Evolutionary conservation across 2,797 vertebrate genomes (phyloP).

Genomic region (Danio albolineatus): DNA sequence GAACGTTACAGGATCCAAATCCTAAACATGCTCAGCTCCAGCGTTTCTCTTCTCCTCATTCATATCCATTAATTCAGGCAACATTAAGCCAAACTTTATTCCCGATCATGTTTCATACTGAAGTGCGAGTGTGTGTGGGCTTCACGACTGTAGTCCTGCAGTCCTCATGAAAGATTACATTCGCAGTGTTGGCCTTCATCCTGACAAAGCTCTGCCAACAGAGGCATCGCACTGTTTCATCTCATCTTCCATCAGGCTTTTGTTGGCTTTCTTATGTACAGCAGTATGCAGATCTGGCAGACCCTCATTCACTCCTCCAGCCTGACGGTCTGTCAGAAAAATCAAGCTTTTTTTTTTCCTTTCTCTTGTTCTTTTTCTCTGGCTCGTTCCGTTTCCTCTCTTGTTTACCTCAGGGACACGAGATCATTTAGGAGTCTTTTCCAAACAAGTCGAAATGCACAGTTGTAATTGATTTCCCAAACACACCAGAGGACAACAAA

Average conservation of each 20-base stretch:
- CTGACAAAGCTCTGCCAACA: constrained; percentile 38
- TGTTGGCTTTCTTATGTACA: constrained; percentile 25
- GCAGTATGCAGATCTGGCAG: constrained; percentile 46
- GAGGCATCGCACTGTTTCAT: constrained; percentile 47
- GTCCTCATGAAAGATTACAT: constrained; percentile 29
- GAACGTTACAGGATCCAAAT: constrained; percentile 15
- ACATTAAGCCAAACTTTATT: constrained; percentile 14
- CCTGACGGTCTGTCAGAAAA: constrained; percentile 42
- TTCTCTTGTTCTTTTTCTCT: constrained; percentile 31
- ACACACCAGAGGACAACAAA: constrained; percentile 36
- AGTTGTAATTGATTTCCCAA: constrained; percentile 63
- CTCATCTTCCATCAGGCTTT: constrained; percentile 45
- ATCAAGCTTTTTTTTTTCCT: neutral
- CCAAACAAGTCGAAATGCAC: constrained; percentile 55
- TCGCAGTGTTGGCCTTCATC: constrained; percentile 22
- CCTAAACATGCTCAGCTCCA: constrained; percentile 1
- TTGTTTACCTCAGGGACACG: constrained; percentile 35
- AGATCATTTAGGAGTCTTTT: constrained; percentile 59
- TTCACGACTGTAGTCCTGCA: constrained; percentile 27
- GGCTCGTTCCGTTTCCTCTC: constrained; percentile 42
- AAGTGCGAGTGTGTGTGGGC: constrained; percentile 21
- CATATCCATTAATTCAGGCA: constrained; percentile 21
- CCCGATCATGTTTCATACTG: constrained; percentile 34
- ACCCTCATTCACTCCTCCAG: constrained; percentile 29
- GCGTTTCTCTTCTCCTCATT: constrained; percentile 15